These are phyloP conservation scores for Aix galericulata DNA, from an alignment of 2,113 vertebrate genomes.

Conservation along the genomic window DNA sequence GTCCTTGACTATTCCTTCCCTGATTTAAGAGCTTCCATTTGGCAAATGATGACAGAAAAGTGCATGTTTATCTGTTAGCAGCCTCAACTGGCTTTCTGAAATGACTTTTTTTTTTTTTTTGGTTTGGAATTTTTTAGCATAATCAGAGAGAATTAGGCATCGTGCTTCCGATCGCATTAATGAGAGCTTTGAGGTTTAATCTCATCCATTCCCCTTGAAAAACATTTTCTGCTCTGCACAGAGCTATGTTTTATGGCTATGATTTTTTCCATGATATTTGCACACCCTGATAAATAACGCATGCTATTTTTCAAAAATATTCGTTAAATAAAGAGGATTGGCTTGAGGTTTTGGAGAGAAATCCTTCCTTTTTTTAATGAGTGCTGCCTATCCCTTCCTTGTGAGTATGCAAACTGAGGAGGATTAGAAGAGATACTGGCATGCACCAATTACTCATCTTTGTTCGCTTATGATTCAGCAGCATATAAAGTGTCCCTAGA, in stretches of 20 bases:
- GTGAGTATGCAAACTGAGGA: background rate
- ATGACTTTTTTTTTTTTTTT: background rate
- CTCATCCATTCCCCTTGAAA: constrained; percentile 54
- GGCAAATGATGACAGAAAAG: constrained; percentile 62
- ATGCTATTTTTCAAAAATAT: constrained; percentile 45
- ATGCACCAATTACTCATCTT: constrained; percentile 25
- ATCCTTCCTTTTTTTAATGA: constrained; percentile 29
- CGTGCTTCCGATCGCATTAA: constrained; percentile 34
- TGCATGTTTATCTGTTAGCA: constrained; percentile 37
- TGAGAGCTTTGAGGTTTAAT: constrained; percentile 66
- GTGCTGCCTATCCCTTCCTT: background rate
- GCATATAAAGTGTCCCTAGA: constrained; percentile 1
- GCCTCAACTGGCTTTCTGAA: constrained; percentile 39
- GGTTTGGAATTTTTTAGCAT: constrained; percentile 51
- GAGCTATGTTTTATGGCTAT: constrained; percentile 33
- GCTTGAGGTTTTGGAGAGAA: constrained; percentile 32
- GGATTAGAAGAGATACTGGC: background rate
- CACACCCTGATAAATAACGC: constrained; percentile 32
- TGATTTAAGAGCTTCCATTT: constrained; percentile 62
- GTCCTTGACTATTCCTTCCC: constrained; percentile 55
- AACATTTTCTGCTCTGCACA: constrained; percentile 13
- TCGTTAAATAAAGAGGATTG: constrained; percentile 40
- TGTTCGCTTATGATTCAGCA: constrained; percentile 45
- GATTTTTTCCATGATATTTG: constrained; percentile 19
- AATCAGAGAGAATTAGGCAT: constrained; percentile 53